Conservation (phyloP, 92 coral and sea anemone genomes). For the Blastomussa wellsi region DNA sequence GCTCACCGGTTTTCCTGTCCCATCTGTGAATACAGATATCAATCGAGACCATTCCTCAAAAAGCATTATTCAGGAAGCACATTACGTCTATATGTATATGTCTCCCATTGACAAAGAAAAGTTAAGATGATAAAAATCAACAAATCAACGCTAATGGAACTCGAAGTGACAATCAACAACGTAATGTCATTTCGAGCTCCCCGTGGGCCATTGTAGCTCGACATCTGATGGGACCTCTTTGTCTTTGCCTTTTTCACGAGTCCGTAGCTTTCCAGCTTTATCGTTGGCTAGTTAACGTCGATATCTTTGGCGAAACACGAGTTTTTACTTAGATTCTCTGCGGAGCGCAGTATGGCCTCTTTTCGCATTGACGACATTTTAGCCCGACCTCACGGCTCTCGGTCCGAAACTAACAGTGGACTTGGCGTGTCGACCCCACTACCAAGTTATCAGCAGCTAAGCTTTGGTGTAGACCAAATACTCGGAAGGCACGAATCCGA, state of each 20-base stretch:
- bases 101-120: constrained; percentile 86
- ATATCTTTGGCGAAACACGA: constrained; percentile 52
- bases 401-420: constrained; percentile 53
- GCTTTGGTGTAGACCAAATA: constrained; percentile 89
- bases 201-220: constrained; percentile 78
- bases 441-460: constrained; percentile 58
- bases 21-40: constrained; percentile 49
- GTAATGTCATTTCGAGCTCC: constrained; percentile 87
- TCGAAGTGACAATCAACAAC: constrained; percentile 90
- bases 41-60: constrained; percentile 54
- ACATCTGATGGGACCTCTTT: constrained; percentile 71
- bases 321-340: constrained; percentile 43
- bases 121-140: constrained; percentile 92
- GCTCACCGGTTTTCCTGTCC: constrained; percentile 15
- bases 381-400: constrained; percentile 63
- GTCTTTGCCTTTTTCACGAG: constrained; percentile 41
- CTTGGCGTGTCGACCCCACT: constrained; percentile 34
- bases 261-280: constrained; percentile 21
- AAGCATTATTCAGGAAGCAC: constrained; percentile 72
- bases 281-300: constrained; percentile 36
- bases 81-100: constrained; percentile 85
- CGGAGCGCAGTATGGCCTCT: constrained; percentile 74
- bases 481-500: constrained; percentile 67
- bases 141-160: constrained; percentile 95
- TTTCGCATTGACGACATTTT: constrained; percentile 87